Evolutionary conservation across 1,140 invertebrate genomes (phyloP), one percentile per base, ranked within the genome.

Genomic region (Aphelinus certus): DNA sequence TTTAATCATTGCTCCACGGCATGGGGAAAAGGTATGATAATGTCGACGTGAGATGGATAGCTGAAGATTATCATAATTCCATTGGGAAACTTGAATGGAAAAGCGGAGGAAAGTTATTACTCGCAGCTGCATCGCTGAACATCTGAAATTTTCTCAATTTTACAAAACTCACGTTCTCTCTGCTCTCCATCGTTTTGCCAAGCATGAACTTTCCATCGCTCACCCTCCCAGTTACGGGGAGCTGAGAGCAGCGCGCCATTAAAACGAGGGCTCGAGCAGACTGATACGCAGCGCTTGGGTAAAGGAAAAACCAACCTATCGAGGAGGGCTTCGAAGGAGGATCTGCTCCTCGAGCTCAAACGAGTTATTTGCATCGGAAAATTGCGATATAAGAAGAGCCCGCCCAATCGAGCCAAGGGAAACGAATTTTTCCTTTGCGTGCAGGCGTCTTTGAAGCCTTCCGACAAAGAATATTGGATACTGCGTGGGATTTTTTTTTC

Each of bases 111-210:
- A 76, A 73, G 49, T 73, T 53, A 68, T 62, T 76, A 64, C 55
- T 72, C 46, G 64, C 51, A 76, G 68, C 53, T 76, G 61, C 71
- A 76, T 69, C 51, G 56, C 65, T 69, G 61, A 64, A 60, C 26
- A 46, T 10, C 48, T 48, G n/a, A 72, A 68, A 76, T 76, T 71
- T 76, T 76, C 69, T 71, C 63, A 73, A 76, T 76, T 72, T 76
- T 62, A 73, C 57, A 76, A 76, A 72, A 73, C 65, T 68, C 67
- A 65, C 68, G 66, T 74, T 71, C n/a, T 46, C 49, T 55, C 48
- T 1, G 5, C 48, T 9, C 60, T 69, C 60, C 55, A 63, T 68
- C 58, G 47, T 47, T 70, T 61, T 68, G 55, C 66, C 57, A 55
- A 56, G 42, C 56, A 67, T 68, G 43, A 71, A 67, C 49, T 72